Base-by-base conservation (phyloP, 2,888 invertebrate genomes). In the Limnephilus auricula region DNA sequence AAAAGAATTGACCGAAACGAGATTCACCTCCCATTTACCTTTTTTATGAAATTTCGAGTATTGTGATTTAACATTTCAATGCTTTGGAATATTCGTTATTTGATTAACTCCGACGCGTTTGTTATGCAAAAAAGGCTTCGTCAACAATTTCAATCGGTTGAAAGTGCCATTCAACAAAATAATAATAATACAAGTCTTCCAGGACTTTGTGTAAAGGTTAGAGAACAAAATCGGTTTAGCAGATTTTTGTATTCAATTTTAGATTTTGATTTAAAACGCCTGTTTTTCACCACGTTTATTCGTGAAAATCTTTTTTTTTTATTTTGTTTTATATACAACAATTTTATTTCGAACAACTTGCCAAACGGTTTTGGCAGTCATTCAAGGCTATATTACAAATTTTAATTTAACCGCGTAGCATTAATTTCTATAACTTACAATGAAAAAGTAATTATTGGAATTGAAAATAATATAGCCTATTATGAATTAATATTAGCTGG, bases 21-120 rank as follows among this genome's bases (percentile, higher is more conserved):
- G 30, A 82, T 9, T 32, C 32, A 82, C 32, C 34, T 82, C 82
- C 31, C 18, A 15, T 34, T 82, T 32, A 32, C 82, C 32, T 18
- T 82, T 82, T 82, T 34, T 82, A 32, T 82, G 15, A 30, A 82
- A 82, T 82, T 82, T 82, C 82, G 30, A 31, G 82, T 18, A 82
- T 31, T 32, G 31, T 82, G 32, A 82, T 82, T 82, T 32, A 82
- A 82, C 34, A 32, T 30, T 82, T 32, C 32, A 84, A 84, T 37
- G 34, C 84, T 40, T 84, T 40, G 34, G 18, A 84, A 84, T n/a
- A 34, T n/a, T 37, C 84, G 40, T 34, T n/a, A 40, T 84, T 84
- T 37, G 37, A 84, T 84, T 37, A 84, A 84, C 82, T 84, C 40
- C 25, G n/a, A 84, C 12, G n/a, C 84, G 34, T 84, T 84, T 84